phyloP scores from a whole-genome alignment of 2,888 invertebrate species.

The Drosophila vallismaia region DNA sequence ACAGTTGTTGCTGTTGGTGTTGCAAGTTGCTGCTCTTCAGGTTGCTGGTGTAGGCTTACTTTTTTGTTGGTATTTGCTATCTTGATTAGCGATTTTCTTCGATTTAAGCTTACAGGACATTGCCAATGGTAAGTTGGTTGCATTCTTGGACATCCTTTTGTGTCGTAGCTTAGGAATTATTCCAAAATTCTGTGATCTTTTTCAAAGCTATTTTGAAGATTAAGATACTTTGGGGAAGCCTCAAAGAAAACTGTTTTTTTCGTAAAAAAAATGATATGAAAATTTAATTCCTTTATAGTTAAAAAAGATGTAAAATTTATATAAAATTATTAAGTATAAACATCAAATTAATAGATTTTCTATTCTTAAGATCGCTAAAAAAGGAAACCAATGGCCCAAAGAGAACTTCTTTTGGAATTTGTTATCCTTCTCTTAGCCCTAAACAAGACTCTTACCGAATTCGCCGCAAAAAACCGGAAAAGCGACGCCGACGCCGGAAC shows the following conservation, averaged over 20 bases:
- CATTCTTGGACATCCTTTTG: neutral
- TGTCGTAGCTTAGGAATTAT: neutral
- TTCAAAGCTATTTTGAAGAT: neutral
- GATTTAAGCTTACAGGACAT: conserved; percentile 29
- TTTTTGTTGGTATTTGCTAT: conserved; percentile 41
- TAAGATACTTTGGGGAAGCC: neutral
- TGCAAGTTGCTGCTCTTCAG: conserved; percentile 21
- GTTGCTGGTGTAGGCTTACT: conserved; percentile 25
- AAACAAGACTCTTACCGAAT: conserved; percentile 37
- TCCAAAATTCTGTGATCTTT: neutral
- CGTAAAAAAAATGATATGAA: neutral
- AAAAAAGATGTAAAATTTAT: no score
- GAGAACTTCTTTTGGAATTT: conserved; percentile 6
- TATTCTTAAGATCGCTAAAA: neutral
- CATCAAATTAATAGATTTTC: neutral
- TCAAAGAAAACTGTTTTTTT: neutral
- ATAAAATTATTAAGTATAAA: no score
- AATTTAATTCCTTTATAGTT: no score
- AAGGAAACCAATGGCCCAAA: neutral
- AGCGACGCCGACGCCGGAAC: conserved; percentile 28
- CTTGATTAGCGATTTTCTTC: conserved; percentile 58
- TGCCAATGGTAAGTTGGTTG: neutral
- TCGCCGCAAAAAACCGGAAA: conserved; percentile 70
- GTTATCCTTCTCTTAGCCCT: conserved; percentile 15
- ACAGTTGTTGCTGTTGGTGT: conserved; percentile 14